Percentiles rank a stretch among this genome's conserved stretches.
Conservation (phyloP, 2,888 invertebrate species). For the Limnephilus marmoratus region DNA sequence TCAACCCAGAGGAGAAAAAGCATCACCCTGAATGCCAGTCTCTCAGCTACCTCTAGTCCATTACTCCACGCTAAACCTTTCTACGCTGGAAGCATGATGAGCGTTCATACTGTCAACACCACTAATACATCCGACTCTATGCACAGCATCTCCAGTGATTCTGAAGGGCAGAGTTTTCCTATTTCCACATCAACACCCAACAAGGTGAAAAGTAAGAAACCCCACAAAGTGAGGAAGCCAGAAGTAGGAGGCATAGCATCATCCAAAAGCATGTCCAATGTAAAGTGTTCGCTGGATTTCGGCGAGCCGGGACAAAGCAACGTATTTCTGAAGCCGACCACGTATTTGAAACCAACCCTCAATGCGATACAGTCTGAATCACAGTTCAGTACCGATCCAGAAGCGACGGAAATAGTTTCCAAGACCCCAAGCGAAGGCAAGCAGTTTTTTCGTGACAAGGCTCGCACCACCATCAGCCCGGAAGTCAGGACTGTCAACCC, state of each 20-base stretch:
- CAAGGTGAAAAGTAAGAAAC: conserved; percentile 77
- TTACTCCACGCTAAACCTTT: conserved; percentile 80
- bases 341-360: conserved; percentile 76
- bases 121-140: conserved; percentile 81
- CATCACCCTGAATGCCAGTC: conserved; percentile 79
- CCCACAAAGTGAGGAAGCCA: conserved; percentile 69
- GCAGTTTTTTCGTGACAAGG: conserved; percentile 65
- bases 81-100: conserved; percentile 81
- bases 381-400: conserved; percentile 68
- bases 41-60: conserved; percentile 84
- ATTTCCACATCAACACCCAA: conserved; percentile 76
- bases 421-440: conserved; percentile 54
- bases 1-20: conserved; percentile 73
- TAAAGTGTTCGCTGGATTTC: conserved; percentile 76
- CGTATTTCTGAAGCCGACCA: conserved; percentile 70
- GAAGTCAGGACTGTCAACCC: conserved; percentile 36
- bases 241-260: conserved; percentile 74
- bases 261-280: conserved; percentile 81
- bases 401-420: conserved; percentile 52
- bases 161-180: conserved; percentile 79
- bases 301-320: conserved; percentile 74
- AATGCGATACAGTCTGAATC: conserved; percentile 75
- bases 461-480: conserved; percentile 48
- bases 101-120: conserved; percentile 79
- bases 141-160: conserved; percentile 82